Evolutionary conservation across 1,140 invertebrate genomes (phyloP).

Genomic region (Drosophila ananassae): DNA sequence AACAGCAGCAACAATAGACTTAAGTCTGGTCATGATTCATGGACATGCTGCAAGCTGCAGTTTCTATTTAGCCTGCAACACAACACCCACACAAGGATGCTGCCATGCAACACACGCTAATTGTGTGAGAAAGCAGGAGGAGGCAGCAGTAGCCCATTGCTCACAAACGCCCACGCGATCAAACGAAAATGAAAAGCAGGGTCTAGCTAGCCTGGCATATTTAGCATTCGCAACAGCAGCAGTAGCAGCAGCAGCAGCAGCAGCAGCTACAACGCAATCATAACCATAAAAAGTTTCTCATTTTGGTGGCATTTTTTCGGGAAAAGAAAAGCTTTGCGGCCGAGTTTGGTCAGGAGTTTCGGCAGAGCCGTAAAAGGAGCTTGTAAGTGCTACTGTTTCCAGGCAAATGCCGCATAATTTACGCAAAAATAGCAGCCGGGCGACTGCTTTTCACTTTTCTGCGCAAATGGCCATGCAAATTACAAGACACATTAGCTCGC

Average conservation of each 20-base stretch:
- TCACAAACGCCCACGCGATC: slow-evolving; percentile 69
- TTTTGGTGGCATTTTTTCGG: slow-evolving; percentile 50
- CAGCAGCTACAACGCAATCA: slow-evolving; percentile 64
- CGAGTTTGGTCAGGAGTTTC: slow-evolving; percentile 41
- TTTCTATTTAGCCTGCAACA: slow-evolving; percentile 57
- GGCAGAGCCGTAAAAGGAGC: slow-evolving; percentile 66
- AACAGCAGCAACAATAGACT: slow-evolving; percentile 62
- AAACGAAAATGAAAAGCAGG: slow-evolving; percentile 16
- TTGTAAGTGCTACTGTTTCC: slow-evolving; percentile 82
- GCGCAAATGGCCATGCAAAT: slow-evolving; percentile 82
- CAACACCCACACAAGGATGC: slow-evolving; percentile 62
- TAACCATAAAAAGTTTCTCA: slow-evolving; percentile 76
- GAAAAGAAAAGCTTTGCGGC: slow-evolving; percentile 51
- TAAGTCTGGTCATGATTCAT: slow-evolving; percentile 76
- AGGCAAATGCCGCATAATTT: slow-evolving; percentile 75
- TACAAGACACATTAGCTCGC: slow-evolving; percentile 80
- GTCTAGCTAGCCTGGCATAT: slow-evolving; percentile 64
- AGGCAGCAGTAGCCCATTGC: slow-evolving; percentile 50
- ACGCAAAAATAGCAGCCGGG: slow-evolving; percentile 51
- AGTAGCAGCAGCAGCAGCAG: neutral
- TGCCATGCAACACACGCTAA: slow-evolving; percentile 66
- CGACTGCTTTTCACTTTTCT: slow-evolving; percentile 72
- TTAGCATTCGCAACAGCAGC: slow-evolving; percentile 57
- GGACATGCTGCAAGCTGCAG: slow-evolving; percentile 52
- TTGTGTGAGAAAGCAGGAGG: slow-evolving; percentile 71